Conservation (phyloP, 2,113 vertebrate species). For the Martes martes region DNA sequence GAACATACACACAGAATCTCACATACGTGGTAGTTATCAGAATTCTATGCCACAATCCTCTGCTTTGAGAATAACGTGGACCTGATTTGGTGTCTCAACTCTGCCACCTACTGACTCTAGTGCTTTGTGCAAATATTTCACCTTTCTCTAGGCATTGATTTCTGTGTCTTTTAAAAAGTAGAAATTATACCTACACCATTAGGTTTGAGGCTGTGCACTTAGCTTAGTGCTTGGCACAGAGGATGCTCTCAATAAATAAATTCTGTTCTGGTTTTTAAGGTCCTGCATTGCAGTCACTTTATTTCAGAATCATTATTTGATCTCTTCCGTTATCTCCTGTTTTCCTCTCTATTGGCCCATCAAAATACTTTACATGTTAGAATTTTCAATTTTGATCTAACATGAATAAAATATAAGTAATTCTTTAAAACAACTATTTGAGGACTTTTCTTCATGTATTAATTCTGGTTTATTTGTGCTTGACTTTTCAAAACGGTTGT, state of each 20-base stretch:
- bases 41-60: not conserved
- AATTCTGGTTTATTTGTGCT: not conserved
- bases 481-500: not conserved
- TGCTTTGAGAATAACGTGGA: not conserved
- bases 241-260: not conserved
- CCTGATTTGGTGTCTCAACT: slow-evolving; percentile 48
- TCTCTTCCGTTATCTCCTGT: not conserved
- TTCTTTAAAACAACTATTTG: slow-evolving; percentile 3
- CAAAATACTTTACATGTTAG: not conserved
- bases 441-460: slow-evolving; percentile 5
- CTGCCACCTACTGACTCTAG: slow-evolving; percentile 48
- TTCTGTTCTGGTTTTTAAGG: slow-evolving; percentile 34
- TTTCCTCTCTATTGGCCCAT: not conserved
- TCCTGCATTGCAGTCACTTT: not conserved
- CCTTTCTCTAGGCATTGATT: not conserved
- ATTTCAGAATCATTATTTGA: slow-evolving; percentile 32
- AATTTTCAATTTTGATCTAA: not conserved
- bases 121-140: slow-evolving; percentile 17
- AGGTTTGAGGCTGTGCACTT: not conserved
- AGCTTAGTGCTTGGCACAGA: not conserved
- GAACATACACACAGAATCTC: not conserved
- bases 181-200: not conserved
- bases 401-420: slow-evolving; percentile 5
- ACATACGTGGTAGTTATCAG: not conserved
- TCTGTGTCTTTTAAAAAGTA: not conserved